Base-by-base conservation (phyloP, 2,888 invertebrate species). In the Thecocarcelia acutangulata region DNA sequence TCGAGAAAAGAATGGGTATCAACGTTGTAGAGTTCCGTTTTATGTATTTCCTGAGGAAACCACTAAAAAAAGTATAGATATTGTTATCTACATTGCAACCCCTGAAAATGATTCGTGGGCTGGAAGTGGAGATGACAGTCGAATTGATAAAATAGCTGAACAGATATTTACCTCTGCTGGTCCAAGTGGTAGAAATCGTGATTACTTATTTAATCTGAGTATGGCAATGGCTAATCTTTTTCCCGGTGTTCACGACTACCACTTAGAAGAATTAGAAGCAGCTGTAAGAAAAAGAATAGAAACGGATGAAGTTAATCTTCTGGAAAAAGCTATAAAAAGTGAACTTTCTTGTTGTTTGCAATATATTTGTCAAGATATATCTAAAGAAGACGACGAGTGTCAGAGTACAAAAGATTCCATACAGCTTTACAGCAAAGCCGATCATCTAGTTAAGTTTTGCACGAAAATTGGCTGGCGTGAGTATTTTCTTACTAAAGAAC, bases 1-100 rank as follows among this genome's bases (percentile, higher is more conserved):
- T 87, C 92, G 98, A 87, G 98, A 99, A 91, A 97, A 97, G 89
- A 97, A 96, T 90, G 98, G 98, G 11, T 99, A 99, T 88, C 92
- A 94, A 68, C 93, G 95, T 85, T 93, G 92, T 88, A 91, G 90
- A 5, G 93, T 96, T 0, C 91, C 92, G 69, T 98, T 98, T 89
- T 86, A 91, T 56, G 87, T 91, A 50, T 93, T 95, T 15, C 33
- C 73, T 2, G 50, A 64, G 5, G 77, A 83, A 89, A 90, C 68
- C 9, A 19, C 6, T 2, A 6, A 58, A 56, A 70, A 79, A 0
- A 72, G 37, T 12, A 77, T 84, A 59, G 72, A 85, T 61, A 81
- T 86, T 19, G 85, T 85, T 21, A 86, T 87, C 78, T 98, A 98
- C 90, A 93, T 98, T 80, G 97, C 96, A 0, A 94, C 94, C 40